phyloP scores from a whole-genome alignment of 2,888 invertebrate species.

The Tanypteryx hageni region DNA sequence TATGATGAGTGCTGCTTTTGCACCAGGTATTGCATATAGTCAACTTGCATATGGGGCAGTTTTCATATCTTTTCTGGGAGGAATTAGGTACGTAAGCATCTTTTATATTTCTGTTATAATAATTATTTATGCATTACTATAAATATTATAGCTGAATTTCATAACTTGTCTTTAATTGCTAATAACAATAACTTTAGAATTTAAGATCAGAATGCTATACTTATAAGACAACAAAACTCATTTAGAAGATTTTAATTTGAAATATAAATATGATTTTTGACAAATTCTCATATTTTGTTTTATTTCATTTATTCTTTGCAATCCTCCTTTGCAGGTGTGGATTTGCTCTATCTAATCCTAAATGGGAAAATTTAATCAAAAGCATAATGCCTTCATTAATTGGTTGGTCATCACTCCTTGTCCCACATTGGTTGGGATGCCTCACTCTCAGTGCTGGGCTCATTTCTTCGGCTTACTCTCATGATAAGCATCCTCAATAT shows the following conservation, averaged over 20 bases:
- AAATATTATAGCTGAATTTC: neutral
- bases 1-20: slow-evolving; percentile 28
- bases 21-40: neutral
- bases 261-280: neutral
- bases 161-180: no score
- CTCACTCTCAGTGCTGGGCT: slow-evolving; percentile 2
- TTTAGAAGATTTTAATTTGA: no score
- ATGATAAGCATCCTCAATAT: neutral
- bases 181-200: no score
- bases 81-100: slow-evolving; percentile 5
- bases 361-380: slow-evolving; percentile 17
- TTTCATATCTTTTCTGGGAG: slow-evolving; percentile 21
- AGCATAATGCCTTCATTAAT: neutral
- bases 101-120: neutral
- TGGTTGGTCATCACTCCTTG: slow-evolving; percentile 32
- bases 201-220: no score
- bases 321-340: neutral
- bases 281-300: neutral
- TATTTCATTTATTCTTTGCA: neutral
- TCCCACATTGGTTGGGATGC: slow-evolving; percentile 31
- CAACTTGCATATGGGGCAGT: slow-evolving; percentile 41
- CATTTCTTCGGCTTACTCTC: neutral
- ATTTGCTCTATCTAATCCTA: neutral
- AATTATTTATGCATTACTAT: neutral
- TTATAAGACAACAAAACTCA: no score